Evolutionary conservation across 2,797 vertebrate species (phyloP).

Genomic region (Chrosomus eos): DNA sequence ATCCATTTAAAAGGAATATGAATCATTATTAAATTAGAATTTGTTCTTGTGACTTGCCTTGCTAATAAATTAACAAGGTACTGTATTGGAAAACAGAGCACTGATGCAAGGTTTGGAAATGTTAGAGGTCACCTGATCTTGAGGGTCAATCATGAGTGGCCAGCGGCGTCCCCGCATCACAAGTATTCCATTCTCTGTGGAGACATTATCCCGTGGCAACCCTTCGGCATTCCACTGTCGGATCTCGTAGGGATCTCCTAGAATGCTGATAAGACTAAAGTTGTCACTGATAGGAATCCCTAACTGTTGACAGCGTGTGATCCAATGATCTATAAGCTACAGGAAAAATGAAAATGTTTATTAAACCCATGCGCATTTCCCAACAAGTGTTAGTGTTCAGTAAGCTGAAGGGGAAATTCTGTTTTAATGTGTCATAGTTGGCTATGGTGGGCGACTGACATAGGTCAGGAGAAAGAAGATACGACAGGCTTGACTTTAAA

Average conservation of each 20-base stretch:
- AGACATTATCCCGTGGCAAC: slow-evolving; percentile 82
- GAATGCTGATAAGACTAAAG: slow-evolving; percentile 85
- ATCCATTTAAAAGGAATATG: neutral
- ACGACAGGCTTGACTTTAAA: neutral
- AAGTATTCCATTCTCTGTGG: slow-evolving; percentile 87
- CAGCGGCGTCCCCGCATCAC: slow-evolving; percentile 84
- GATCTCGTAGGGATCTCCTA: slow-evolving; percentile 85
- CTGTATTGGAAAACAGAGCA: neutral
- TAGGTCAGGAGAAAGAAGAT: slow-evolving; percentile 4
- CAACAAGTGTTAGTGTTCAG: neutral
- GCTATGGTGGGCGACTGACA: neutral
- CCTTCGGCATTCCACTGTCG: slow-evolving; percentile 87
- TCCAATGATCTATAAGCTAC: slow-evolving; percentile 86
- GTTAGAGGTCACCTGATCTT: slow-evolving; percentile 81
- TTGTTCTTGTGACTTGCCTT: slow-evolving; percentile 4
- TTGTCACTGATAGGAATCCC: slow-evolving; percentile 83
- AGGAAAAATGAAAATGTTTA: slow-evolving; percentile 10
- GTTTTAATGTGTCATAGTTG: slow-evolving; percentile 1
- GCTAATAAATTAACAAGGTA: slow-evolving; percentile 11
- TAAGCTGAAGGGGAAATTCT: neutral
- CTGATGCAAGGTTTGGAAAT: neutral
- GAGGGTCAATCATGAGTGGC: slow-evolving; percentile 90
- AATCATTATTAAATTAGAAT: neutral
- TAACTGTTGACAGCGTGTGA: slow-evolving; percentile 78
- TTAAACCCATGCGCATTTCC: neutral